Evolutionary conservation across 2,888 invertebrate genomes (phyloP), one percentile per base, ranked within the genome.

Genomic region (Rhagophthalmus giganteus): DNA sequence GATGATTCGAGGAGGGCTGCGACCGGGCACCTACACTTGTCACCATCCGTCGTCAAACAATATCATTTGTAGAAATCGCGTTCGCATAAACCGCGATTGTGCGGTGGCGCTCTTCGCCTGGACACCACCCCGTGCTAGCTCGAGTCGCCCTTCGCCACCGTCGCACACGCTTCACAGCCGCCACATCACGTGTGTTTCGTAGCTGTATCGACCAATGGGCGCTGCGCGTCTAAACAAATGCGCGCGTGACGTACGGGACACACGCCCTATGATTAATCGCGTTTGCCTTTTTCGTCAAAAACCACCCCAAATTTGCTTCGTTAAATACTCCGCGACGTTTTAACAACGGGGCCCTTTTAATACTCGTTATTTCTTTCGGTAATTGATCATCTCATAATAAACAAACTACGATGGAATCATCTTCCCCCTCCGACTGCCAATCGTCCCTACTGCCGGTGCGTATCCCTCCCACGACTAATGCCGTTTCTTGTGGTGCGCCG

Each of bases 131-230:
- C 71, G 74, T 74, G 74, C 70, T 72, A 37, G 38, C 71, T 35
- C 42, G 12, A 28, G 32, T 38, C 46, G 46, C 52, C 57, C 73
- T 74, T 70, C 73, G 74, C 73, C 74, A 73, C 74, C 55, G 56
- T 58, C 70, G 70, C 71, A 69, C 68, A 70, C 71, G 72, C 73
- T 57, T 59, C 55, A 54, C 41, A 55, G 54, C 54, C 54, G 51
- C 57, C 53, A 48, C 58, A 60, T 64, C 63, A 64, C 63, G 63
- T 64, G 63, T 61, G 60, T 58, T 45, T 53, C 44, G 54, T 47
- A 49, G 72, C 72, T 73, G 62, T 75, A 76, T 76, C 75, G 75
- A 76, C 76, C 76, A 76, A 76, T 76, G 68, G 74, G 62, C 69
- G 69, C 58, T 60, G 70, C 70, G 57, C 60, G 46, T 60, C 55